Conservation (phyloP, 2,797 vertebrate species). For the Ptychadena robeensis region DNA sequence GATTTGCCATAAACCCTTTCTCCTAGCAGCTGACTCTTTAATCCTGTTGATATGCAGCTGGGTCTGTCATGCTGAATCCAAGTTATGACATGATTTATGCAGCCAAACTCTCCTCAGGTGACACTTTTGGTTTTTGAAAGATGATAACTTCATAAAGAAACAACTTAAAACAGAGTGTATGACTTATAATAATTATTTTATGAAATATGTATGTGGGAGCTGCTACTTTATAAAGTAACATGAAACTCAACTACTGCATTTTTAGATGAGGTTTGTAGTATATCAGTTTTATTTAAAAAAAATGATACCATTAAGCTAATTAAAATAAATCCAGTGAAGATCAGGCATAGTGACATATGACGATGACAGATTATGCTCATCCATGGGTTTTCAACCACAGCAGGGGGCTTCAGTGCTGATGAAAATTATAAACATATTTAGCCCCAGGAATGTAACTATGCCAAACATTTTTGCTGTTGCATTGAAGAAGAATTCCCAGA, state of each 20-base stretch:
- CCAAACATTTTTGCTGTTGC: background rate
- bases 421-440: background rate
- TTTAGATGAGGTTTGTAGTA: background rate
- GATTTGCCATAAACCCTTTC: constrained; percentile 22
- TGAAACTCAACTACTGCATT: background rate
- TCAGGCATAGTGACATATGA: too few relatives aligned
- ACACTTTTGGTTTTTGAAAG: constrained; percentile 15
- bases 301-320: too few relatives aligned
- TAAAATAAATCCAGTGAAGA: too few relatives aligned
- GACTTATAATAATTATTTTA: background rate
- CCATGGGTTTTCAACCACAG: background rate
- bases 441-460: background rate
- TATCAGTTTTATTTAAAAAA: background rate
- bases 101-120: constrained; percentile 27
- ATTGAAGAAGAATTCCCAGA: background rate
- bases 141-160: constrained; percentile 16
- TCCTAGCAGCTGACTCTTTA: constrained; percentile 34
- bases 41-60: constrained; percentile 42
- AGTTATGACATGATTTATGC: constrained; percentile 32
- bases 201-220: background rate
- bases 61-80: constrained; percentile 32
- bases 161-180: constrained; percentile 5
- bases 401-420: background rate
- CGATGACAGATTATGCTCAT: background rate
- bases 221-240: background rate